Percentiles rank a stretch among this genome's conserved stretches.
These are phyloP conservation scores for Piscicola geometra DNA, from an alignment of 2,888 invertebrate genomes.

Conservation along the genomic window DNA sequence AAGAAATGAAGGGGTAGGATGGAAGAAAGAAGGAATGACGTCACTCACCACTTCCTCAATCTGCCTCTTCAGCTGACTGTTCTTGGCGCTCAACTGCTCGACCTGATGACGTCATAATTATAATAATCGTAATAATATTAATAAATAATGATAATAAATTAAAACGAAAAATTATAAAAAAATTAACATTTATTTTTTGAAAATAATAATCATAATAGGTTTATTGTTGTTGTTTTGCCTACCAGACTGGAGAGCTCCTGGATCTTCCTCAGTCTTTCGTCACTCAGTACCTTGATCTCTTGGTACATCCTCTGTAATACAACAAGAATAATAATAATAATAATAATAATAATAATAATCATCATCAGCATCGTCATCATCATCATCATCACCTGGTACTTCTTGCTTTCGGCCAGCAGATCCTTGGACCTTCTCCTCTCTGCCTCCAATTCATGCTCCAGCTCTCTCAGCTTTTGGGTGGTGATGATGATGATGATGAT, in stretches of 20 bases:
- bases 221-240: too few species aligned
- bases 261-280: conserved; percentile 52
- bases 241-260: conserved; percentile 49
- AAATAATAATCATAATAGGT: too few species aligned
- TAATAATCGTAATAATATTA: too few species aligned
- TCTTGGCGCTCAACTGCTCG: conserved; percentile 50
- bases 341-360: too few species aligned
- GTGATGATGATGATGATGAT: too few species aligned
- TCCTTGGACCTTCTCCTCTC: conserved; percentile 54
- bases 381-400: conserved; percentile 36
- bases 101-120: conserved; percentile 32
- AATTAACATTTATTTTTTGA: too few species aligned
- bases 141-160: too few species aligned
- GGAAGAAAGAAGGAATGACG: background rate
- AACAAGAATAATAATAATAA: too few species aligned
- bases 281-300: conserved; percentile 50
- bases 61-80: conserved; percentile 55
- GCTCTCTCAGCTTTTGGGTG: conserved; percentile 51
- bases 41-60: conserved; percentile 55
- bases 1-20: too few species aligned
- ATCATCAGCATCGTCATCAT: too few species aligned
- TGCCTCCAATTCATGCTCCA: conserved; percentile 54
- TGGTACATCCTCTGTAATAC: conserved; percentile 50
- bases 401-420: conserved; percentile 49
- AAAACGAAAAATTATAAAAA: too few species aligned